Evolutionary conservation across 2,797 vertebrate species (phyloP).

Genomic region (Tragopan temminckii): DNA sequence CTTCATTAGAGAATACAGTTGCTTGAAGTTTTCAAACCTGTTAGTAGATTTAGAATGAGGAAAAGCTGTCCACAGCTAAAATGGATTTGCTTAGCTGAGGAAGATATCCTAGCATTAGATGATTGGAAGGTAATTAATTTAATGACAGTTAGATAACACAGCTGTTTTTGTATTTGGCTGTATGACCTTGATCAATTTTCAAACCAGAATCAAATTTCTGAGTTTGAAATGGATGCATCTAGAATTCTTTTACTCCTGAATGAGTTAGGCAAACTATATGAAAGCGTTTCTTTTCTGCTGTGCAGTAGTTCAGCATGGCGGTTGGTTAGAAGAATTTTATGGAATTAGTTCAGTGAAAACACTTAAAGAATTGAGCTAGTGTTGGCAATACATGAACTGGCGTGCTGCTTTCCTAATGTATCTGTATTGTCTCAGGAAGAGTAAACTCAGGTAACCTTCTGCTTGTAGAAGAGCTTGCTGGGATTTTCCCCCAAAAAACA

Average conservation of each 20-base stretch:
- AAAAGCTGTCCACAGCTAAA: not conserved
- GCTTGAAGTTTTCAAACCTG: not conserved
- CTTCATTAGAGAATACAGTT: not conserved
- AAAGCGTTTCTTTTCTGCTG: not conserved
- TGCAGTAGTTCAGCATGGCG: not conserved
- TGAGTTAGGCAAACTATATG: not conserved
- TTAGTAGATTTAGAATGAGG: not conserved
- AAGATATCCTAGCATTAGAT: not conserved
- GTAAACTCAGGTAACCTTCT: not conserved
- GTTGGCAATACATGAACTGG: not conserved
- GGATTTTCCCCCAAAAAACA: not conserved
- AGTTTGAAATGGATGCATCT: not conserved
- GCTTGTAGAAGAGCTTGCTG: not conserved
- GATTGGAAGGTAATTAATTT: not conserved
- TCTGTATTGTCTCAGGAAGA: not conserved
- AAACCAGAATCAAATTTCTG: not conserved
- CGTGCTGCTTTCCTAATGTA: not conserved
- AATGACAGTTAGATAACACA: not conserved
- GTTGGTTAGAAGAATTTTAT: not conserved
- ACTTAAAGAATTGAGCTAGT: not conserved
- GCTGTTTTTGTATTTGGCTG: not conserved
- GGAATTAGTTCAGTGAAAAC: not conserved
- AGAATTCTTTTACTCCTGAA: not conserved
- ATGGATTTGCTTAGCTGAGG: not conserved
- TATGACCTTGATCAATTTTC: fast-evolving